Evolutionary conservation across 2,797 vertebrate genomes (phyloP), one percentile per base, ranked within the genome.

Genomic region (Chiroxiphia lanceolata): DNA sequence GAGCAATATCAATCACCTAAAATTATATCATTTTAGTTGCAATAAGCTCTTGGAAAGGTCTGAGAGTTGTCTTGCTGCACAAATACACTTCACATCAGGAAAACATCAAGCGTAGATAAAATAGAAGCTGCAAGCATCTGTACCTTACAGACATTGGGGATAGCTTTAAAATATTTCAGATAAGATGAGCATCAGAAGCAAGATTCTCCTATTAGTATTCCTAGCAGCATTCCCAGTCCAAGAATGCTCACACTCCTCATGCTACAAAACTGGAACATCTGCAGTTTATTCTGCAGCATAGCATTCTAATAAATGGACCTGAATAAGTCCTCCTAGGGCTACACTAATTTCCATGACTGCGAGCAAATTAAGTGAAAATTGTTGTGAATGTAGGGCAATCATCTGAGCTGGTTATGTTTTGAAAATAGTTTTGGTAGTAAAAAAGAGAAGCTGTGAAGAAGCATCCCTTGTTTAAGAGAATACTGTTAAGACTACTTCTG

Each of bases 361-460:
- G 0, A 91, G 88, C 54, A 96, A 94, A 95, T 88, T 93, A 96
- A 93, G 34, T 84, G 40, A 92, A 93, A 96, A 95, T 67, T 92
- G 78, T 78, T 88, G 67, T 83, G 87, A 92, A 87, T 87, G 67
- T 33, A 42, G 18, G 20, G 50, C 68, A 92, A 91, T 92, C 83
- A 88, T 81, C 72, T 71, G 74, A 92, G 59, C 54, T 87, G 31
- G 70, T n/a, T 89, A 57, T 67, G 47, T 85, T 95, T 91, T 83
- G 89, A 89, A 96, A 96, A 96, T 59, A 72, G 40, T 83, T 94
- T 72, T 34, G 33, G 61, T 76, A 47, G 63, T 71, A 86, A 63
- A 89, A 93, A 80, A 72, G 44, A 85, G 54, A 95, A 95, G 57
- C 87, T 93, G 51, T 74, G 74, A 93, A 85, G 54, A 80, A 78